Evolutionary conservation across 2,113 vertebrate species (phyloP).

Genomic region (Empidonax traillii): DNA sequence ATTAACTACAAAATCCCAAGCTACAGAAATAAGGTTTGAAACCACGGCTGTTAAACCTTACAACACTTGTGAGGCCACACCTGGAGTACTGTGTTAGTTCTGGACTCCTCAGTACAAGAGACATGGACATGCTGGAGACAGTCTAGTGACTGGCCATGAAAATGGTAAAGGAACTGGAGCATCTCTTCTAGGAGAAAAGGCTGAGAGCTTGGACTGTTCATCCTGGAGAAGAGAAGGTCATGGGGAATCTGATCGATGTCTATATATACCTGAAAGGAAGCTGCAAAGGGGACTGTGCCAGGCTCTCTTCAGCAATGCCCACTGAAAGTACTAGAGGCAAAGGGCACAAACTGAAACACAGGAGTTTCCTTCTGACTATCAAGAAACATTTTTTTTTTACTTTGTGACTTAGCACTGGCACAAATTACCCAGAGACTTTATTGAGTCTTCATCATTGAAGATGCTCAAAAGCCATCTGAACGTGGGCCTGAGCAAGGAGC

Average conservation of each 20-base stretch:
- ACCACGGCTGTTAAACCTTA: not conserved
- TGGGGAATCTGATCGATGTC: too few species aligned
- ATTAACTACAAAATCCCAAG: not conserved
- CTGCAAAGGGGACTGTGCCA: not conserved
- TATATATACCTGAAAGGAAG: not conserved
- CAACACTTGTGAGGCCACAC: not conserved
- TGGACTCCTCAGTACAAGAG: not conserved
- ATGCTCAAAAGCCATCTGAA: not conserved
- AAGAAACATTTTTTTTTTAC: not conserved
- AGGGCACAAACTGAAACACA: not conserved
- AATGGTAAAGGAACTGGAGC: not conserved
- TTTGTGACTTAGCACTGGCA: not conserved
- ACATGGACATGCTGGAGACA: not conserved
- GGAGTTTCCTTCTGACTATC: not conserved
- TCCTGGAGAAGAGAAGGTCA: not conserved
- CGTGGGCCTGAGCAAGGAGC: not conserved
- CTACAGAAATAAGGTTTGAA: not conserved
- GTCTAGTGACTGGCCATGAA: accelerated
- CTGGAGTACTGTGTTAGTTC: not conserved
- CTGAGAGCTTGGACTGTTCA: not conserved
- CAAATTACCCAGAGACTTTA: not conserved
- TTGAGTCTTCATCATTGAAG: not conserved
- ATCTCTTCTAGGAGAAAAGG: not conserved
- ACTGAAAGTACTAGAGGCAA: not conserved
- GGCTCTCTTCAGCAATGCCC: not conserved